Conservation (phyloP, 2,113 vertebrate species). For the Myodes glareolus region DNA sequence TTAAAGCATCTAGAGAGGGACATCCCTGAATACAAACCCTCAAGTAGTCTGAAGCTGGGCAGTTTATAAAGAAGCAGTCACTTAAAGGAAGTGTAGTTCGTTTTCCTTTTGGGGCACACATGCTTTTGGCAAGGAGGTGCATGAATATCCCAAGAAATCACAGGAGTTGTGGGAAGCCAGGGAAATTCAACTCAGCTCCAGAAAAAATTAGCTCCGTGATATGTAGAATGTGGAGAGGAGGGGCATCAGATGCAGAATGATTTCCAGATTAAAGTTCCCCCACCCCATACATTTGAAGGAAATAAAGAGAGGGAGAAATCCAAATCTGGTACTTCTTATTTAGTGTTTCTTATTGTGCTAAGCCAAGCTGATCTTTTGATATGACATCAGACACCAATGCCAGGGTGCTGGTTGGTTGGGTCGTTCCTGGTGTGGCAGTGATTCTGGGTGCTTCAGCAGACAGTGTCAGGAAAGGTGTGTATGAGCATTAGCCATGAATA, state of each 20-base stretch:
- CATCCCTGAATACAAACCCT: neutral
- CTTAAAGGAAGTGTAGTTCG: neutral
- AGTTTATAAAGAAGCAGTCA: neutral
- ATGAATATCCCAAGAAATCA: neutral
- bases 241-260: neutral
- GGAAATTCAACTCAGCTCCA: neutral
- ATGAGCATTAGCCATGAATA: neutral
- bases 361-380: neutral
- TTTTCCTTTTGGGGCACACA: neutral
- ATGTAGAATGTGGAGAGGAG: neutral
- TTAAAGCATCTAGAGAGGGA: neutral
- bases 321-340: neutral
- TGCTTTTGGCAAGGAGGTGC: neutral
- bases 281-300: neutral
- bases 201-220: neutral
- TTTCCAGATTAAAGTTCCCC: neutral
- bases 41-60: neutral
- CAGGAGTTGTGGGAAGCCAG: neutral
- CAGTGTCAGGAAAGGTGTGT: neutral
- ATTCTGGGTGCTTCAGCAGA: neutral
- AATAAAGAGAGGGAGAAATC: neutral
- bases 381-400: neutral
- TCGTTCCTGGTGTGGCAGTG: neutral
- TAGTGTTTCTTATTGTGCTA: neutral
- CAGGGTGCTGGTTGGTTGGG: neutral